Conservation (phyloP, 2,113 vertebrate species). For the Lamprotornis superbus region DNA sequence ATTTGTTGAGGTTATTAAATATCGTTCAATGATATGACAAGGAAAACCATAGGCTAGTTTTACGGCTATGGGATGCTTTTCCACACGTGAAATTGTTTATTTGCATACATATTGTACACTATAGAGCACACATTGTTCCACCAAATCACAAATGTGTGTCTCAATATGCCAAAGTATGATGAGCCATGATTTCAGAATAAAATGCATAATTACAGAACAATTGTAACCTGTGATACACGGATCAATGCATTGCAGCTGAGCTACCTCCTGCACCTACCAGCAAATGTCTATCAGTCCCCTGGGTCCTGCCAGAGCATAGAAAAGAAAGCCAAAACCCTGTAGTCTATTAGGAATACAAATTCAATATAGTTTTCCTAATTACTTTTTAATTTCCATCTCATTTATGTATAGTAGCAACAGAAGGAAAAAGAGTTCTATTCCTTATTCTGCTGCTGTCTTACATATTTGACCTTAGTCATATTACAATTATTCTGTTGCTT, state of each 20-base stretch:
- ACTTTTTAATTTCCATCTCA: slow-evolving; percentile 19
- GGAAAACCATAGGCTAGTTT: neutral
- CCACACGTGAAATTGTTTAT: neutral
- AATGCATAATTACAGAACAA: neutral
- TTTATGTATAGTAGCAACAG: neutral
- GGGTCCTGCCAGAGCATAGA: neutral
- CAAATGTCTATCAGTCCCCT: neutral
- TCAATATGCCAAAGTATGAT: neutral
- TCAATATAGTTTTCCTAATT: slow-evolving; percentile 29
- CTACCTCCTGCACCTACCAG: neutral
- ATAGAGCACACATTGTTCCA: neutral
- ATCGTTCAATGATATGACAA: neutral
- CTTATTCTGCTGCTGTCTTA: neutral
- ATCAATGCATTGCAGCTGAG: neutral
- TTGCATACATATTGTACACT: neutral
- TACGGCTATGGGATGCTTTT: neutral
- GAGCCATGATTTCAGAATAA: neutral
- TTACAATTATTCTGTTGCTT: neutral
- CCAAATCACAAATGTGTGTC: neutral
- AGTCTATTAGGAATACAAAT: slow-evolving; percentile 20
- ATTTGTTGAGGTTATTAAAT: neutral
- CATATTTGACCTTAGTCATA: slow-evolving; percentile 13
- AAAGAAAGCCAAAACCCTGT: neutral
- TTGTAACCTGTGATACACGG: neutral
- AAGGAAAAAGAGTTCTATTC: neutral